phyloP scores from a whole-genome alignment of 2,113 vertebrate species.

The Centrocercus urophasianus region DNA sequence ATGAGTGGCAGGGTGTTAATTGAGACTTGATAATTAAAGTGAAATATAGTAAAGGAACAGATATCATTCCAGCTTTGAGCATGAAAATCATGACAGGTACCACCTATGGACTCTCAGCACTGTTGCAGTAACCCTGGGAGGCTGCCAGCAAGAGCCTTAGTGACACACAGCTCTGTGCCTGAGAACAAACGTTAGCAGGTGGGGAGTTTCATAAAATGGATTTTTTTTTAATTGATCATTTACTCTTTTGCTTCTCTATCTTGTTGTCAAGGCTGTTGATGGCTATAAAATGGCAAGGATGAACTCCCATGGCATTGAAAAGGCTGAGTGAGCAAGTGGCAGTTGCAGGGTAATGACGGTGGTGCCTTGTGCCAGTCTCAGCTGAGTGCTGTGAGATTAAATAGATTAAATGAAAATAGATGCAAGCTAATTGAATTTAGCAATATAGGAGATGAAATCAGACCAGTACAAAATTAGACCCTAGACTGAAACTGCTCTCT shows the following conservation, averaged over 20 bases:
- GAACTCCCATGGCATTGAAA: not conserved
- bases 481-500: not conserved
- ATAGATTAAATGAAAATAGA: slow-evolving; percentile 29
- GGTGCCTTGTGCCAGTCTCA: not conserved
- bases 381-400: not conserved
- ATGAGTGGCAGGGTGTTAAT: slow-evolving; percentile 42
- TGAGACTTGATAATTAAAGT: slow-evolving; percentile 41
- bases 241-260: not conserved
- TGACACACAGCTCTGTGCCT: not conserved
- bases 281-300: not conserved
- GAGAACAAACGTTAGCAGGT: not conserved
- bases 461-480: not conserved
- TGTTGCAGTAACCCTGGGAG: not conserved
- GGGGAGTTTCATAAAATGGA: not conserved
- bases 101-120: accelerated
- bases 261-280: not conserved
- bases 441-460: slow-evolving; percentile 12
- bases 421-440: slow-evolving; percentile 33
- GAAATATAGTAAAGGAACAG: not conserved
- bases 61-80: not conserved
- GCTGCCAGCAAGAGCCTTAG: not conserved
- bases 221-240: not conserved
- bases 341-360: not conserved
- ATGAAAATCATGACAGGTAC: not conserved
- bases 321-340: accelerated